A percentile compares a stretch with the other conserved stretches of the same genome.
phyloP scores from a whole-genome alignment of 2,888 invertebrate species.

The Heteropelma amictum region DNA sequence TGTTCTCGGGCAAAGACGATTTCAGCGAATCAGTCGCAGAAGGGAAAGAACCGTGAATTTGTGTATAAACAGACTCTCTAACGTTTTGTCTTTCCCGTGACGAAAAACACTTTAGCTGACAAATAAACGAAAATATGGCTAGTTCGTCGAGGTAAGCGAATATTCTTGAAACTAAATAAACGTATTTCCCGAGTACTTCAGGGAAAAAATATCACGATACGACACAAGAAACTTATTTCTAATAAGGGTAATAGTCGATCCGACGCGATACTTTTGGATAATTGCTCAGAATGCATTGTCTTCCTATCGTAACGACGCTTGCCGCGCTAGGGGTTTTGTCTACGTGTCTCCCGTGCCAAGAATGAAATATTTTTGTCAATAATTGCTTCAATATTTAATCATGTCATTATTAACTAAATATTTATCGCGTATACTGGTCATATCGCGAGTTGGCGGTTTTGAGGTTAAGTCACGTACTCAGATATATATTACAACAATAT shows the following conservation, averaged over 20 bases:
- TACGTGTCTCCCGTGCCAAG: not conserved
- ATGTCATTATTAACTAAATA: not conserved
- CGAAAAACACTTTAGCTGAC: constrained; percentile 45
- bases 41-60: too few relatives aligned
- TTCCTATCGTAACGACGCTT: constrained; percentile 23
- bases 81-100: constrained; percentile 1
- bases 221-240: not conserved
- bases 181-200: too few relatives aligned
- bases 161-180: constrained; percentile 19
- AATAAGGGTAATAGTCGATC: not conserved
- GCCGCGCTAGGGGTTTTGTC: not conserved
- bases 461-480: too few relatives aligned
- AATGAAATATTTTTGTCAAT: not conserved
- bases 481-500: too few relatives aligned
- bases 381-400: too few relatives aligned
- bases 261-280: not conserved
- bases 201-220: too few relatives aligned
- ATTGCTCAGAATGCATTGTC: not conserved
- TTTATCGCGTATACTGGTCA: not conserved
- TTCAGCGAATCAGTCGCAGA: too few relatives aligned
- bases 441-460: not conserved
- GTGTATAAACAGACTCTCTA: not conserved
- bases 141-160: constrained; percentile 83
- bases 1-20: too few relatives aligned
- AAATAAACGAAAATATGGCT: constrained; percentile 79